Base-by-base conservation (phyloP, 2,888 invertebrate genomes). In the Callosobruchus maculatus region DNA sequence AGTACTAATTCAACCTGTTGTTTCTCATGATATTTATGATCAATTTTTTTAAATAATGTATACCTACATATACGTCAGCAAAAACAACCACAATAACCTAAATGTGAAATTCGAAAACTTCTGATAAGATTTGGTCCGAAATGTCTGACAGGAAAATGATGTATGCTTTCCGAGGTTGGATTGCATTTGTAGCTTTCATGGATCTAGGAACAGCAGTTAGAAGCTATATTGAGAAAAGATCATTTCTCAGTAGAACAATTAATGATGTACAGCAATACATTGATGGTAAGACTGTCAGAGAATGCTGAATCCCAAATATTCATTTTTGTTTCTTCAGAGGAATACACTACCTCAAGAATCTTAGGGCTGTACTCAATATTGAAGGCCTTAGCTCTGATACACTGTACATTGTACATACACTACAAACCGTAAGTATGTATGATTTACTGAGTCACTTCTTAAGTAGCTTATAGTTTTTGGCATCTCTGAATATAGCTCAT, bases 131-230 rank as follows among this genome's bases (percentile, higher is more conserved):
- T 30, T 30, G 9, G 30, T 9, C 9, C 30, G 9, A 30, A 30
- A 30, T 30, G 30, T 30, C 30, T 9, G 91, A 92, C 83, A 90
- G 91, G 84, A 93, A 93, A 88, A 90, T 94, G 81, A 90, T 95
- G 81, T 95, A 95, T 84, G 93, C 94, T 30, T 94, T 95, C 86
- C 90, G 95, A 18, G 94, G 95, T 3, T 95, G 95, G 94, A 94
- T 95, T 83, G 95, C 94, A 0, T 95, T 95, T 84, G 94, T 95
- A 0, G 95, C 95, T 0, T 95, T 95, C 83, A 94, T 95, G 92
- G 95, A 95, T 84, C 85, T 95, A 73, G 94, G 95, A 0, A 94
- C 94, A 0, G 93, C 94, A 0, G 92, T 94, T 71, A 90, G 94
- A 77, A 94, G 94, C 71, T 95, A 94, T 82, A 93, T 95, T 18